A percentile compares a stretch with the other conserved stretches of the same genome.
phyloP scores from a whole-genome alignment of 2,113 vertebrate genomes.

The Felis chaus region DNA sequence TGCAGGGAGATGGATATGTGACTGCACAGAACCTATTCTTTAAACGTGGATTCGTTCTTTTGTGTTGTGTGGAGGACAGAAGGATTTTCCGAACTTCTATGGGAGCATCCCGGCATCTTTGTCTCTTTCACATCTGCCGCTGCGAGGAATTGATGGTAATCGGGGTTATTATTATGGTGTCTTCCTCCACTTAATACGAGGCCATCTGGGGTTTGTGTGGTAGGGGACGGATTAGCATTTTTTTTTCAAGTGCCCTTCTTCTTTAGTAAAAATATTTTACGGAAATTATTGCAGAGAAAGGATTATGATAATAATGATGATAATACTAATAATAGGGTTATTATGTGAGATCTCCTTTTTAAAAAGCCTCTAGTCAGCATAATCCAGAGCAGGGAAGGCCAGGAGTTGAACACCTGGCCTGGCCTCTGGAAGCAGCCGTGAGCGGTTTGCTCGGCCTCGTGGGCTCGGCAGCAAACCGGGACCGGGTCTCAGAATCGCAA shows the following conservation, averaged over 20 bases:
- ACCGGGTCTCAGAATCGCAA: background rate
- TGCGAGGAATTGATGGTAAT: slow-evolving; percentile 73
- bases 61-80: slow-evolving; percentile 56
- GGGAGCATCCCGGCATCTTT: slow-evolving; percentile 61
- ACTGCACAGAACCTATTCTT: slow-evolving; percentile 55
- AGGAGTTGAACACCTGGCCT: slow-evolving; percentile 78
- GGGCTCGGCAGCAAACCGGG: background rate
- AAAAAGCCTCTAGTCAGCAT: slow-evolving; percentile 64
- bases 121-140: slow-evolving; percentile 80
- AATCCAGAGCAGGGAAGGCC: slow-evolving; percentile 73
- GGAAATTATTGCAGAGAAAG: slow-evolving; percentile 80
- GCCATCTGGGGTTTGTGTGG: slow-evolving; percentile 85
- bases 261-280: slow-evolving; percentile 84
- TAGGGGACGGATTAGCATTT: slow-evolving; percentile 77
- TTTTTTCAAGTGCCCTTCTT: slow-evolving; percentile 82
- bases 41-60: slow-evolving; percentile 19
- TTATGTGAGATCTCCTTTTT: slow-evolving; percentile 69
- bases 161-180: slow-evolving; percentile 75
- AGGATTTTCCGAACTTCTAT: slow-evolving; percentile 70
- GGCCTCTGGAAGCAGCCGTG: slow-evolving; percentile 55
- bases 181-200: slow-evolving; percentile 78
- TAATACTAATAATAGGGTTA: slow-evolving; percentile 79
- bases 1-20: slow-evolving; percentile 47
- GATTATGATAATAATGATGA: slow-evolving; percentile 77
- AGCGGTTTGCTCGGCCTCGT: fast-evolving